Percentiles rank a stretch among this genome's conserved stretches.
These are phyloP conservation scores for Toxotes chatareus DNA, from an alignment of 2,113 vertebrate genomes.

Conservation along the genomic window DNA sequence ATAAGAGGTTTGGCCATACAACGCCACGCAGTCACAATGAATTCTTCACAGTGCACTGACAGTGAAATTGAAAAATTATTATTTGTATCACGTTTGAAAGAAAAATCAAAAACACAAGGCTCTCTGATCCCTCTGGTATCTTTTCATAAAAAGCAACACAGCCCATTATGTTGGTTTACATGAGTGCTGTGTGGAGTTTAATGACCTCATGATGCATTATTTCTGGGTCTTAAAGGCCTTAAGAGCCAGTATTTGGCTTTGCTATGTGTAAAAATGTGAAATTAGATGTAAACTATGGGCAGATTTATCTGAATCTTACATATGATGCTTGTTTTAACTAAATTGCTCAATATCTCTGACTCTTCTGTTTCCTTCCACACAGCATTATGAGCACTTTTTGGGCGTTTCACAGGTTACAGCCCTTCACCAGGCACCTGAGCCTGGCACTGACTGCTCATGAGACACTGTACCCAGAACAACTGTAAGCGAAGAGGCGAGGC, in stretches of 20 bases:
- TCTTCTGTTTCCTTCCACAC: conserved; percentile 2
- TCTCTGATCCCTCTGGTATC: conserved; percentile 26
- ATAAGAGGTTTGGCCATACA: not conserved
- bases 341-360: not conserved
- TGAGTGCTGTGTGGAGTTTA: not conserved
- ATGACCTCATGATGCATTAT: conserved; percentile 14
- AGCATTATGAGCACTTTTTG: not conserved
- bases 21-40: conserved; percentile 1
- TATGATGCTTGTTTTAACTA: not conserved
- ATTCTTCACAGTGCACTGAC: not conserved
- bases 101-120: conserved; percentile 10
- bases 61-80: conserved; percentile 29
- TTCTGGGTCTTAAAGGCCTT: not conserved
- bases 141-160: conserved; percentile 17
- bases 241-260: not conserved
- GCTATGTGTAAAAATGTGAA: not conserved
- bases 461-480: conserved; percentile 17
- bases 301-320: not conserved
- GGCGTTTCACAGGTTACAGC: conserved; percentile 16
- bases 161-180: conserved; percentile 2
- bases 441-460: not conserved
- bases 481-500: conserved; percentile 1
- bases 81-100: conserved; percentile 24
- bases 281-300: conserved; percentile 12
- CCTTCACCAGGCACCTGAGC: conserved; percentile 5